phyloP scores from a whole-genome alignment of 2,888 invertebrate species.

The Volucella inanis region DNA sequence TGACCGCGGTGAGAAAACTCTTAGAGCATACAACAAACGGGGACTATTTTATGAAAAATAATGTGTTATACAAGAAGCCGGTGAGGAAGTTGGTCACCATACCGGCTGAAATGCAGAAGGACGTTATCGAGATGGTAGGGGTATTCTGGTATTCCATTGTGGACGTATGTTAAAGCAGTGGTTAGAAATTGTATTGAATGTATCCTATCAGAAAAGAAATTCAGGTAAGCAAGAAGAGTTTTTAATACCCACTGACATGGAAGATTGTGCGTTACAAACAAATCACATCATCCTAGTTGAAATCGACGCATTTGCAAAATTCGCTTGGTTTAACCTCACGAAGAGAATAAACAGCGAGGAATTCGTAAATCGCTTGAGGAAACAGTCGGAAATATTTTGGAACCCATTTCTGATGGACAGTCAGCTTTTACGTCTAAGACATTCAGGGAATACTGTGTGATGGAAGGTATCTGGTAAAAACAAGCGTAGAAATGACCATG shows the following conservation, averaged over 20 bases:
- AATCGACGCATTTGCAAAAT: constrained; percentile 79
- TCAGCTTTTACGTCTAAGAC: constrained; percentile 78
- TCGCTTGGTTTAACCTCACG: constrained; percentile 78
- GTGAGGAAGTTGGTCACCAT: constrained; percentile 44
- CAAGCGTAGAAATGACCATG: too few relatives aligned
- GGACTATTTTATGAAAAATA: constrained; percentile 18
- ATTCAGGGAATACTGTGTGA: constrained; percentile 49
- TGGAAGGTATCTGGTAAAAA: constrained; percentile 8
- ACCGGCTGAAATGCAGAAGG: too few relatives aligned
- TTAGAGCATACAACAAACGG: not conserved
- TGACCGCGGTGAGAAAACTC: not conserved
- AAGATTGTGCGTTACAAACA: not conserved
- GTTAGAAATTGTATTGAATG: too few relatives aligned
- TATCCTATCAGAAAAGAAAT: too few relatives aligned
- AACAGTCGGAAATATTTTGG: constrained; percentile 75
- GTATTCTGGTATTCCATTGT: constrained; percentile 21
- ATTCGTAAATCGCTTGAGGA: constrained; percentile 28
- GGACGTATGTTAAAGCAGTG: too few relatives aligned
- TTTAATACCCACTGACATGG: too few relatives aligned
- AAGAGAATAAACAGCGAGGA: constrained; percentile 77
- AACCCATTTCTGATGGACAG: constrained; percentile 77
- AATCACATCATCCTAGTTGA: constrained; percentile 74
- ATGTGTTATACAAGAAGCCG: constrained; percentile 35
- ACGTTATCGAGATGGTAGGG: constrained; percentile 36
- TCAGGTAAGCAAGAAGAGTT: too few relatives aligned